These are phyloP conservation scores for Zapus hudsonius DNA, from an alignment of 2,113 vertebrate species.

Conservation along the genomic window DNA sequence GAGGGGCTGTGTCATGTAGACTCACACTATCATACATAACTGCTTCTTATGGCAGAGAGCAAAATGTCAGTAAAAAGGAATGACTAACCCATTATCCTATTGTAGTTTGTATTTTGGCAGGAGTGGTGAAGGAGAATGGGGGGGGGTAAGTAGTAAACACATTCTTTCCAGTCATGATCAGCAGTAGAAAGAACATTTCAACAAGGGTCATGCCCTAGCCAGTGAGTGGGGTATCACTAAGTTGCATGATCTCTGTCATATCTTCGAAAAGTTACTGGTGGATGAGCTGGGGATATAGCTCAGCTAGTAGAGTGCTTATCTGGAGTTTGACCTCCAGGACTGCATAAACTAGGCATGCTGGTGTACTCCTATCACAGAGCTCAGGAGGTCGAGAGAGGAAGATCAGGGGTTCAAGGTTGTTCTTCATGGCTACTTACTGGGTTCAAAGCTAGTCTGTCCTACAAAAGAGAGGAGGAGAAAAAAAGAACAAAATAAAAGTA, in stretches of 20 bases:
- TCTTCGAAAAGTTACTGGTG: background rate
- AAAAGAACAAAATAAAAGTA: no score
- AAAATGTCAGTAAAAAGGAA: background rate
- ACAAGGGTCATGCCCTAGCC: background rate
- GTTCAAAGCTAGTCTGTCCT: background rate
- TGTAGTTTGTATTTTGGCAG: background rate
- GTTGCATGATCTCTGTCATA: background rate
- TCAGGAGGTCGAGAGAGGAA: background rate
- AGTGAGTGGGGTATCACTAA: background rate
- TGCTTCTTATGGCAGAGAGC: background rate
- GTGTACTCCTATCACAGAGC: background rate
- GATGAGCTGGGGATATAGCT: background rate
- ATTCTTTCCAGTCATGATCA: background rate
- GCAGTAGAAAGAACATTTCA: background rate
- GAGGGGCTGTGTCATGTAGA: fast-evolving
- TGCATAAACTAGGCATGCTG: background rate
- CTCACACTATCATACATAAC: background rate
- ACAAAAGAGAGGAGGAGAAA: no score
- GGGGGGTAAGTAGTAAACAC: background rate
- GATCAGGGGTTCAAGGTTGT: background rate
- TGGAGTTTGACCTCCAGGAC: background rate
- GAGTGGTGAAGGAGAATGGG: fast-evolving
- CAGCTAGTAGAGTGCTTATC: background rate
- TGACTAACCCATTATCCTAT: background rate
- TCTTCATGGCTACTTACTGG: background rate